These are phyloP conservation scores for Neopelma chrysocephalum DNA, from an alignment of 2,797 vertebrate species.

Conservation along the genomic window DNA sequence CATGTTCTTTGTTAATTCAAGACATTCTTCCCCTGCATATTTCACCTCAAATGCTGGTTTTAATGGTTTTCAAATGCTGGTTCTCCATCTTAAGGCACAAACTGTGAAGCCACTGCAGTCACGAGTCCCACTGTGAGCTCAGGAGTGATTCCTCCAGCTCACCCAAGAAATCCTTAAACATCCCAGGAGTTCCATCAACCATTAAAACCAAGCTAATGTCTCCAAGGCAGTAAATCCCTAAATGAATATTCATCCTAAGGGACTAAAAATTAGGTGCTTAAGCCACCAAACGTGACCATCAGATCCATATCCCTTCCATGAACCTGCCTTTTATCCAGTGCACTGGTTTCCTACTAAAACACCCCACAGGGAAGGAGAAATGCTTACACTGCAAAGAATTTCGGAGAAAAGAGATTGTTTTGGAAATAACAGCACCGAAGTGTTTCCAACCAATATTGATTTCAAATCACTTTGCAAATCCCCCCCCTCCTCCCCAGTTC, in stretches of 20 bases:
- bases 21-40: background rate
- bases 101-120: background rate
- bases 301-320: background rate
- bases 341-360: rapidly evolving
- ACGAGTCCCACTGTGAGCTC: background rate
- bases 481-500: background rate
- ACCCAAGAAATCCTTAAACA: background rate
- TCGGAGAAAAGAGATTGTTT: background rate
- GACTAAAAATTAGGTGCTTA: background rate
- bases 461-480: background rate
- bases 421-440: background rate
- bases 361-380: background rate
- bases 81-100: background rate
- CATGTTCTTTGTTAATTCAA: background rate
- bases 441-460: background rate
- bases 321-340: background rate
- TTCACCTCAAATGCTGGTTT: background rate
- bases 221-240: background rate
- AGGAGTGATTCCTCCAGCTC: background rate
- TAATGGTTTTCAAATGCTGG: background rate
- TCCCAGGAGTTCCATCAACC: background rate
- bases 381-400: background rate
- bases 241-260: background rate
- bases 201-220: background rate
- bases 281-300: background rate